A percentile compares a stretch with the other conserved stretches of the same genome.
These are phyloP conservation scores for Lasioglossum figueresi DNA, from an alignment of 2,888 invertebrate genomes.

Conservation along the genomic window DNA sequence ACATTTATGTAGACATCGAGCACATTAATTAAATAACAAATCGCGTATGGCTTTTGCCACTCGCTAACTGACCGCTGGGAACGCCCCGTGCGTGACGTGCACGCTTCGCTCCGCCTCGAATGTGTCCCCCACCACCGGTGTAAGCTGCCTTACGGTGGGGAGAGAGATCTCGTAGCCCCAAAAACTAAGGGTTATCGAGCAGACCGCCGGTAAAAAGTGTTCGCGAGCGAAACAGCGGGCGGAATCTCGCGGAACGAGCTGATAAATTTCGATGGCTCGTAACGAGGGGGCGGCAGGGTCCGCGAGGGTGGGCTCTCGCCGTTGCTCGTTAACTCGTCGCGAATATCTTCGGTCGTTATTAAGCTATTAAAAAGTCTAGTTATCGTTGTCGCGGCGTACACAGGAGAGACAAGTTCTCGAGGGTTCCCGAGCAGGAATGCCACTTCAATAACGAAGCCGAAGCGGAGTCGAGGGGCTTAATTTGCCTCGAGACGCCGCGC, in stretches of 20 bases:
- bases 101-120: neutral
- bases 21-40: neutral
- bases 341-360: slow-evolving; percentile 62
- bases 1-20: neutral
- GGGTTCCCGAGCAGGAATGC: slow-evolving; percentile 69
- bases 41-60: neutral
- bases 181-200: neutral
- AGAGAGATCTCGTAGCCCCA: neutral
- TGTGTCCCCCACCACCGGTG: neutral
- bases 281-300: neutral
- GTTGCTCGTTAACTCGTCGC: slow-evolving; percentile 51
- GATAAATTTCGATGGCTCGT: slow-evolving; percentile 22
- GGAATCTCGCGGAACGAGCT: slow-evolving; percentile 3
- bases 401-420: slow-evolving; percentile 61
- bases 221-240: neutral
- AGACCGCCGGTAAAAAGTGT: neutral
- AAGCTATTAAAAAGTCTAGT: slow-evolving; percentile 70
- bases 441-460: slow-evolving; percentile 74
- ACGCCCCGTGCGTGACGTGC: neutral
- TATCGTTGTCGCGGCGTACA: slow-evolving; percentile 60
- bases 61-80: neutral
- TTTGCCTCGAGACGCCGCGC: slow-evolving; percentile 72
- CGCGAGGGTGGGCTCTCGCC: slow-evolving; percentile 1
- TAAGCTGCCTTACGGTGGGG: neutral
- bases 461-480: slow-evolving; percentile 72